phyloP scores from a whole-genome alignment of 2,888 invertebrate genomes.

The Drosophila setosimentum region DNA sequence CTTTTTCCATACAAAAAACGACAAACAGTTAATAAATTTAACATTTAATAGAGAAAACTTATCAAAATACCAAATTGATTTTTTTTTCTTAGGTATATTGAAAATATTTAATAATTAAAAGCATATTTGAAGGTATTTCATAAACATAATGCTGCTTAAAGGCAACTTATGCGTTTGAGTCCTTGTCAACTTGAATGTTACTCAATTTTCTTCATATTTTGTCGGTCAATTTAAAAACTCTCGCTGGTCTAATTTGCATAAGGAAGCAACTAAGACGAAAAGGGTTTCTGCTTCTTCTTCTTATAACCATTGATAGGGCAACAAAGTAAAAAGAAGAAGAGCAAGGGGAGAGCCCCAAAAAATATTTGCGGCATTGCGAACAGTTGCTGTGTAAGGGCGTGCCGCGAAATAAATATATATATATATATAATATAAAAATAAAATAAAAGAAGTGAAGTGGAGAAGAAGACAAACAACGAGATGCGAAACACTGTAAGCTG shows the following conservation, averaged over 20 bases:
- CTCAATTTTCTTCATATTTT: slow-evolving; percentile 7
- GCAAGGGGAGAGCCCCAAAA: slow-evolving; percentile 2
- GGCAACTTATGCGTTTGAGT: slow-evolving; percentile 4
- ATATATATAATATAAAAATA: slow-evolving; percentile 23
- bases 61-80: too few relatives aligned
- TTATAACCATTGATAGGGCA: slow-evolving; percentile 39
- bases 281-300: slow-evolving; percentile 13
- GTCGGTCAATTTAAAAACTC: slow-evolving; percentile 13
- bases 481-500: slow-evolving; percentile 63
- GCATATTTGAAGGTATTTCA: slow-evolving; percentile 4
- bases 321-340: neutral
- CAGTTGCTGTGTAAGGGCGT: slow-evolving; percentile 74
- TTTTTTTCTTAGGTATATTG: too few relatives aligned
- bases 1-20: neutral
- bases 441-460: neutral
- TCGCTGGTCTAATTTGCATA: slow-evolving; percentile 56
- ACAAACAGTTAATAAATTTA: too few relatives aligned
- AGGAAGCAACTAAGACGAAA: slow-evolving; percentile 30
- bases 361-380: slow-evolving; percentile 69
- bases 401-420: slow-evolving; percentile 47
- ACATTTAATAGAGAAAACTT: too few relatives aligned
- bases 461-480: slow-evolving; percentile 12
- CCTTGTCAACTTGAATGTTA: slow-evolving; percentile 11
- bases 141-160: slow-evolving; percentile 22
- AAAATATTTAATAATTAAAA: too few relatives aligned